Evolutionary conservation across 1,140 invertebrate genomes (phyloP).

Genomic region (Conus ventricosus): DNA sequence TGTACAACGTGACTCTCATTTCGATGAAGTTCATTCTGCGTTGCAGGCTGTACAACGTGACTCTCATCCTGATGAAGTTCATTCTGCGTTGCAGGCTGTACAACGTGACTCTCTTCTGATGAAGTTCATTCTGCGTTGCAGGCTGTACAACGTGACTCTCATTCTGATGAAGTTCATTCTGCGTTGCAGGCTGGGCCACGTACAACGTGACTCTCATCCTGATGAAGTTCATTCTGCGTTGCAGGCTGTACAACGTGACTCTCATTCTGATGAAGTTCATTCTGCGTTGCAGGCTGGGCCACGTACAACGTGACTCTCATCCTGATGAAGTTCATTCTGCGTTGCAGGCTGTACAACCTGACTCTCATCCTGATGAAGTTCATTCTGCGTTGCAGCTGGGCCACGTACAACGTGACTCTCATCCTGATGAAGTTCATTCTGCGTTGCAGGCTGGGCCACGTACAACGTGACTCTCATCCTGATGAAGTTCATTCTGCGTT

Average conservation of each 20-base stretch:
- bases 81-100: background rate
- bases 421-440: background rate
- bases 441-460: background rate
- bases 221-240: background rate
- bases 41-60: background rate
- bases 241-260: background rate
- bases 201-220: background rate
- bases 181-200: background rate
- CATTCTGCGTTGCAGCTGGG: background rate
- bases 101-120: background rate
- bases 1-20: background rate
- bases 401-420: background rate
- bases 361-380: background rate
- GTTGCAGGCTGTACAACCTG: background rate
- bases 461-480: background rate
- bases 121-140: background rate
- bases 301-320: background rate
- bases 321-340: background rate
- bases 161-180: background rate
- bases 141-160: background rate
- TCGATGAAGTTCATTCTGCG: background rate
- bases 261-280: background rate
- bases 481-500: background rate
- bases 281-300: background rate
- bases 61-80: background rate